phyloP scores from a whole-genome alignment of 2,888 invertebrate genomes.

The Agriopis leucophaearia region DNA sequence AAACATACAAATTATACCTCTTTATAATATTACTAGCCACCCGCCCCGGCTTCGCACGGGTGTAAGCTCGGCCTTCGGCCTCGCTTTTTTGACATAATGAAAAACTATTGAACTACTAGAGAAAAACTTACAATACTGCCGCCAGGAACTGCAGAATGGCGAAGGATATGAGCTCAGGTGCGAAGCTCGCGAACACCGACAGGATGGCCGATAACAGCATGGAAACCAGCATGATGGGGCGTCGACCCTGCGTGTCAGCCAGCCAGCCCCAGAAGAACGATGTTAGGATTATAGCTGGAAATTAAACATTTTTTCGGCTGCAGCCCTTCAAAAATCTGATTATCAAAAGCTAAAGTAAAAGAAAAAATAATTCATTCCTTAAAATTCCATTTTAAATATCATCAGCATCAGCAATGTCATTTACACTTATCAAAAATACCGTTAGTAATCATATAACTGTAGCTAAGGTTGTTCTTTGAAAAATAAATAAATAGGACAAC shows the following conservation, averaged over 20 bases:
- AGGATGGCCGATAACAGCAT: conserved; percentile 83
- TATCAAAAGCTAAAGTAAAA: background rate
- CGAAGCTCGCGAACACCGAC: conserved; percentile 86
- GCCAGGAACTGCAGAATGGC: conserved; percentile 88
- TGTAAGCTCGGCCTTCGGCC: too few species aligned
- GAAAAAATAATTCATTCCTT: background rate
- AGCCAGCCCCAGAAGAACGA: conserved; percentile 93
- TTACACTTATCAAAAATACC: too few species aligned
- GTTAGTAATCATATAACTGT: too few species aligned
- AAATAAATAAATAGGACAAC: too few species aligned
- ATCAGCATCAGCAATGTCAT: too few species aligned
- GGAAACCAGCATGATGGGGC: conserved; percentile 84
- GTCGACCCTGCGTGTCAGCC: conserved; percentile 91
- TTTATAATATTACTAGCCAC: too few species aligned
- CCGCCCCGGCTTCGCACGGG: too few species aligned
- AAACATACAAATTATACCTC: too few species aligned
- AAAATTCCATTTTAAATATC: too few species aligned
- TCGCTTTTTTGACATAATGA: too few species aligned
- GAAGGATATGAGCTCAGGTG: conserved; percentile 86
- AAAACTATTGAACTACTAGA: too few species aligned
- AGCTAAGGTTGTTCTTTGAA: too few species aligned
- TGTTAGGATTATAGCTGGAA: conserved; percentile 89
- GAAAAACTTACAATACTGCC: conserved; percentile 86
- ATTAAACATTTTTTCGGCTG: background rate
- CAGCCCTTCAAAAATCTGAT: background rate